These are phyloP conservation scores for Rhombomys opimus DNA, from an alignment of 2,113 vertebrate genomes.

Conservation along the genomic window DNA sequence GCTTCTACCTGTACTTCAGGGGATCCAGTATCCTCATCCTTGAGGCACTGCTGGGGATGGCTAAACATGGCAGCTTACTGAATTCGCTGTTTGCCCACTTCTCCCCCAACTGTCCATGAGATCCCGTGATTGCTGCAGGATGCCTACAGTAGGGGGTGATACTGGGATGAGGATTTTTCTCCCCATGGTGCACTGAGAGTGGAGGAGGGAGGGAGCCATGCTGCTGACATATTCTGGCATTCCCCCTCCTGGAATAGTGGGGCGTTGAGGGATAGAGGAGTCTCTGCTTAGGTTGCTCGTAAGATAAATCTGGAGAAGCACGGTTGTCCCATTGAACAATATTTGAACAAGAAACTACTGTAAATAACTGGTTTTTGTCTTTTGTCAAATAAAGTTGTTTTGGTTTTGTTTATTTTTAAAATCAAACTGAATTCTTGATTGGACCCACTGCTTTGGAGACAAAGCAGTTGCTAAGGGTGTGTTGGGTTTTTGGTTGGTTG, in stretches of 20 bases:
- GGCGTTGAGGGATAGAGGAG: background rate
- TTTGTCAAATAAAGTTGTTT: conserved; percentile 82
- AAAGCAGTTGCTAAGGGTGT: background rate
- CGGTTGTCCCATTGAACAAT: conserved; percentile 68
- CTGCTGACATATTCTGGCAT: conserved; percentile 80
- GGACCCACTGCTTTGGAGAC: background rate
- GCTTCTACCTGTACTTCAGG: background rate
- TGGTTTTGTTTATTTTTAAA: conserved; percentile 69
- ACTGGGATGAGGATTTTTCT: background rate
- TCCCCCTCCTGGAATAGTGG: conserved; percentile 9
- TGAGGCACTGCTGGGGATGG: conserved; percentile 39
- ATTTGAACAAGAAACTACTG: conserved; percentile 80
- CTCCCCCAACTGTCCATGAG: background rate
- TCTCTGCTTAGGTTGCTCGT: conserved; percentile 56
- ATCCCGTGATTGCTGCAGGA: background rate
- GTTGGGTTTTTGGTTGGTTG: background rate
- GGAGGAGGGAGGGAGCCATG: conserved; percentile 67
- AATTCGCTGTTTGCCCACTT: conserved; percentile 14
- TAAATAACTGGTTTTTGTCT: conserved; percentile 82
- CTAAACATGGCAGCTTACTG: background rate
- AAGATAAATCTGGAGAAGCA: conserved; percentile 67
- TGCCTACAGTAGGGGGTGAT: background rate
- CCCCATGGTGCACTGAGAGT: conserved; percentile 59
- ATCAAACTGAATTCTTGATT: background rate
- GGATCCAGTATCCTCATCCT: conserved; percentile 41